These are phyloP conservation scores for Timandra comae DNA, from an alignment of 2,888 invertebrate species.

Conservation along the genomic window DNA sequence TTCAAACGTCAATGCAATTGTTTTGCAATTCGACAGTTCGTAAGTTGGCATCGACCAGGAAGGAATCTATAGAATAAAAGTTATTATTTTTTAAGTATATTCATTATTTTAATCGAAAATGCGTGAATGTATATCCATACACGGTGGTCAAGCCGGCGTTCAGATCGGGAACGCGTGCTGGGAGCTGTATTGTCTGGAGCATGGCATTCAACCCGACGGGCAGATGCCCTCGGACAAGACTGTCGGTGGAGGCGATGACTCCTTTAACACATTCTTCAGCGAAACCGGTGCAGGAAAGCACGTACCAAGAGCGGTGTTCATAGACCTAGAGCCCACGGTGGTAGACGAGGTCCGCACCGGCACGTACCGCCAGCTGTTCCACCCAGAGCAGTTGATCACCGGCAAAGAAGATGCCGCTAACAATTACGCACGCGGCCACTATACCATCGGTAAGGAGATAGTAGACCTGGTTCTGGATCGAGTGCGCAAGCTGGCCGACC, in stretches of 20 bases:
- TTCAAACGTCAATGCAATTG: conserved; percentile 17
- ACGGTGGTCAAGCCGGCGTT: conserved; percentile 79
- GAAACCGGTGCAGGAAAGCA: conserved; percentile 97
- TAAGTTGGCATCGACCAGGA: conserved; percentile 30
- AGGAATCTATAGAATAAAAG: conserved; percentile 21
- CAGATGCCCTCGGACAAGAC: conserved; percentile 90
- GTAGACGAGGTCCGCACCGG: conserved; percentile 95
- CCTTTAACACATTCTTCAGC: conserved; percentile 95
- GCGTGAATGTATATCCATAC: conserved; percentile 72
- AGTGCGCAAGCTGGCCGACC: conserved; percentile 89
- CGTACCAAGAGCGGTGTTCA: conserved; percentile 94
- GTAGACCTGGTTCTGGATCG: conserved; percentile 92
- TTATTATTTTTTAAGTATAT: conserved; percentile 47
- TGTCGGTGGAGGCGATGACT: conserved; percentile 92
- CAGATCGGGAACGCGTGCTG: conserved; percentile 93
- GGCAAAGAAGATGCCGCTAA: conserved; percentile 98
- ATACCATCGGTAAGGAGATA: conserved; percentile 96
- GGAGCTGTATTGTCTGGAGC: conserved; percentile 89
- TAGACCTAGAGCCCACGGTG: conserved; percentile 97
- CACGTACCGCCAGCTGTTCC: conserved; percentile 96
- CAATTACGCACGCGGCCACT: conserved; percentile 97
- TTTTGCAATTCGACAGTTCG: conserved; percentile 25
- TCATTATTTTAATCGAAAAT: conserved; percentile 35
- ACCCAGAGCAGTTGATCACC: conserved; percentile 96
- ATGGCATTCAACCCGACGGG: conserved; percentile 89